Conservation (phyloP, 2,888 invertebrate species). For the Sarcophaga variegata region DNA sequence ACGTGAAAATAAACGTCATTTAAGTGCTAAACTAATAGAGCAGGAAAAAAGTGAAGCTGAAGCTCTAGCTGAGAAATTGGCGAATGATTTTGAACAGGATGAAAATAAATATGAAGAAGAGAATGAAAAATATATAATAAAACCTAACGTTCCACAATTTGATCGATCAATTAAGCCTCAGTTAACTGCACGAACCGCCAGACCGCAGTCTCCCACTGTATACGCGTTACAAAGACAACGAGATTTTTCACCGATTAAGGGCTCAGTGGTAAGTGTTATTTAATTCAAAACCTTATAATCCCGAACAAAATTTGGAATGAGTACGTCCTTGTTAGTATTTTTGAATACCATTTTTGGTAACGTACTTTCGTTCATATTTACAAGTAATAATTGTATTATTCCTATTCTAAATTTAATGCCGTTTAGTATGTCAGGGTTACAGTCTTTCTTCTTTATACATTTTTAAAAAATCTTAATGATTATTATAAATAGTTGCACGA, state of each 20-base stretch:
- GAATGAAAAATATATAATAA: background rate
- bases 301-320: too few species aligned
- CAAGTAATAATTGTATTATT: too few species aligned
- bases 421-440: too few species aligned
- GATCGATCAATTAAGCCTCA: constrained; percentile 86
- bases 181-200: constrained; percentile 73
- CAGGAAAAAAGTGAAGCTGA: constrained; percentile 76
- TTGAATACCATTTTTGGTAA: too few species aligned
- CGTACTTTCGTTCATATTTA: too few species aligned
- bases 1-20: constrained; percentile 81
- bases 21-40: constrained; percentile 76
- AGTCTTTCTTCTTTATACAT: too few species aligned
- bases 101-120: constrained; percentile 73
- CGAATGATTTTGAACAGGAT: constrained; percentile 46
- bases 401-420: too few species aligned
- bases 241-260: constrained; percentile 85
- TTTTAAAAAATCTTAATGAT: too few species aligned
- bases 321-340: too few species aligned
- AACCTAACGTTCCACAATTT: constrained; percentile 82
- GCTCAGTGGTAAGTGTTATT: constrained; percentile 83
- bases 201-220: constrained; percentile 66
- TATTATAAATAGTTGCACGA: too few species aligned
- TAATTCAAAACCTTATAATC: too few species aligned
- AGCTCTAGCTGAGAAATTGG: background rate
- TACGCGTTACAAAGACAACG: constrained; percentile 78